These are phyloP conservation scores for Myripristis jacobus DNA, from an alignment of 2,797 vertebrate genomes.

Conservation along the genomic window DNA sequence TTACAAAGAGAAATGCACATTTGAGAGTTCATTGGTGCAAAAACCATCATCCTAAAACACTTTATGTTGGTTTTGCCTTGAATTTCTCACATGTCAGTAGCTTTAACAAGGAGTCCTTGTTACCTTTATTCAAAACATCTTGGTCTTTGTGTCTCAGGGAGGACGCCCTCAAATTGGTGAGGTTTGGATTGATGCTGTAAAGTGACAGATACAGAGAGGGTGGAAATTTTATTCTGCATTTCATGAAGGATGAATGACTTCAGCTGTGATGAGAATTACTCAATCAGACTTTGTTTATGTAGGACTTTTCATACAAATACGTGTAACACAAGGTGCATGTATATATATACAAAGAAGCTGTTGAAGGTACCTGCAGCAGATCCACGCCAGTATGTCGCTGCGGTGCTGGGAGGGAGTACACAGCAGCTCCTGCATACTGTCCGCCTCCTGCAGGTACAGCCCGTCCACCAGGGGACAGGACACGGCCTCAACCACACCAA, in stretches of 20 bases:
- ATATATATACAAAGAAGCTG: no score
- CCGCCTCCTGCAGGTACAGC: slow-evolving; percentile 81
- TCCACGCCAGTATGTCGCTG: slow-evolving; percentile 88
- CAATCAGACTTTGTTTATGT: no score
- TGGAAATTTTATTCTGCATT: not conserved
- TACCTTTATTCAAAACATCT: slow-evolving; percentile 74
- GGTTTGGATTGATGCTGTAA: slow-evolving; percentile 77
- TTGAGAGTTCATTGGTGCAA: no score
- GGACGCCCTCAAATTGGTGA: slow-evolving; percentile 58
- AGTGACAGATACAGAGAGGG: slow-evolving; percentile 9
- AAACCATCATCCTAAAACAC: no score
- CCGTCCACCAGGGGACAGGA: slow-evolving; percentile 86
- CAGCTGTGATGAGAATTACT: not conserved
- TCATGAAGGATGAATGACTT: not conserved
- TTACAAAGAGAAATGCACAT: no score
- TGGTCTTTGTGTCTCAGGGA: slow-evolving; percentile 54
- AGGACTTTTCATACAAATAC: no score
- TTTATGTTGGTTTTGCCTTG: no score
- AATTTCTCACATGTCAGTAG: no score
- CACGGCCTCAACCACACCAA: slow-evolving; percentile 71
- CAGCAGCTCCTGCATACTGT: slow-evolving; percentile 84
- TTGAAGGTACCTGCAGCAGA: slow-evolving; percentile 82
- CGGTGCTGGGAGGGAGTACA: slow-evolving; percentile 86
- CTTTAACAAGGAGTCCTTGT: not conserved
- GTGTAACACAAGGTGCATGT: no score